A percentile compares a stretch with the other conserved stretches of the same genome.
Evolutionary conservation across 2,113 vertebrate species (phyloP).

Genomic region (Sturnus vulgaris): DNA sequence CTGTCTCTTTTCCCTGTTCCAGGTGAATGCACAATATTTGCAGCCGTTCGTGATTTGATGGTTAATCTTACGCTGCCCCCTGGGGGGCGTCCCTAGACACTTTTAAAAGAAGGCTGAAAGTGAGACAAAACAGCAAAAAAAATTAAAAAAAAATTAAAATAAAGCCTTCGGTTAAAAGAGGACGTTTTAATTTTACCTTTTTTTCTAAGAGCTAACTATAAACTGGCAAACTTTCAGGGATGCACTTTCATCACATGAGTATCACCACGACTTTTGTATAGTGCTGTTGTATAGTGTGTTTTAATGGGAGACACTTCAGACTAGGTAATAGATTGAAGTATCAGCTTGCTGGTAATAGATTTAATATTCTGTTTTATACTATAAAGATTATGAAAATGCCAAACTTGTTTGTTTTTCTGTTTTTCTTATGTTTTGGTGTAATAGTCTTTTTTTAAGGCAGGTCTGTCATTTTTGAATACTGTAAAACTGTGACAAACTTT

Average conservation of each 20-base stretch:
- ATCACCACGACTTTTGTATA: conserved; percentile 85
- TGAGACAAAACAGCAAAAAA: conserved; percentile 68
- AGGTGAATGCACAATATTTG: conserved; percentile 99
- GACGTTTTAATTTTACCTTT: conserved; percentile 60
- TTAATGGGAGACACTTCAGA: conserved; percentile 79
- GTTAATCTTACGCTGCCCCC: conserved; percentile 91
- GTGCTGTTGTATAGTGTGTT: conserved; percentile 94
- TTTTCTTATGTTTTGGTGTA: conserved; percentile 85
- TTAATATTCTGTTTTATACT: conserved; percentile 87
- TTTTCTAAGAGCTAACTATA: conserved; percentile 76
- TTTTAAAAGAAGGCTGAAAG: conserved; percentile 74
- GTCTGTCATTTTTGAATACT: conserved; percentile 90
- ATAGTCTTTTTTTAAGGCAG: conserved; percentile 84
- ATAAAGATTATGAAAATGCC: conserved; percentile 88
- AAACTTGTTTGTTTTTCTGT: conserved; percentile 82
- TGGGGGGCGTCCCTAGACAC: conserved; percentile 86
- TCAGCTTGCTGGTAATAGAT: conserved; percentile 78
- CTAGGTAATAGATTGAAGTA: conserved; percentile 72
- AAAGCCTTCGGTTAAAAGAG: conserved; percentile 76
- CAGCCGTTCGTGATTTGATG: conserved; percentile 98
- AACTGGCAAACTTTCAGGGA: conserved; percentile 85
- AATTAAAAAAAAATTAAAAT: background rate
- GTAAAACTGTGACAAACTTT: conserved; percentile 97
- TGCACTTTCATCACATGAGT: conserved; percentile 89
- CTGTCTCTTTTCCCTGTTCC: conserved; percentile 74